Evolutionary conservation across 1,140 invertebrate species (phyloP).

Genomic region (Bombus superbus): DNA sequence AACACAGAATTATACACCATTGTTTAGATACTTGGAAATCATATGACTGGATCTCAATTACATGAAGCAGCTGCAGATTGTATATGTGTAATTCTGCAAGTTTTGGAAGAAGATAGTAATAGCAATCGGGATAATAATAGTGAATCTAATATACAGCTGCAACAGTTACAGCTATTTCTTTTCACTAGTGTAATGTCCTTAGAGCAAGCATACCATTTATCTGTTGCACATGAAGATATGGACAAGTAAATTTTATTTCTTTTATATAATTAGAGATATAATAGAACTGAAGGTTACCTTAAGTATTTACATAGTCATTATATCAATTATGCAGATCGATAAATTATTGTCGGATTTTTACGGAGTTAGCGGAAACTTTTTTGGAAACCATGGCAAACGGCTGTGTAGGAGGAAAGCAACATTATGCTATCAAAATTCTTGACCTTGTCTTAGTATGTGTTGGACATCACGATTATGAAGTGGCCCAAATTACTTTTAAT

Average conservation of each 20-base stretch:
- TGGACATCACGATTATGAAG: slow-evolving; percentile 98
- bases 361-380: slow-evolving; percentile 96
- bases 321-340: slow-evolving; percentile 85
- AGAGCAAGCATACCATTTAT: slow-evolving; percentile 94
- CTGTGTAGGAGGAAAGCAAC: slow-evolving; percentile 81
- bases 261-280: background rate
- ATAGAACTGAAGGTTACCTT: background rate
- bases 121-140: slow-evolving; percentile 76
- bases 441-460: slow-evolving; percentile 96
- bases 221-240: slow-evolving; percentile 96
- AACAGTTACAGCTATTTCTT: slow-evolving; percentile 83
- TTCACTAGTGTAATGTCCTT: slow-evolving; percentile 92
- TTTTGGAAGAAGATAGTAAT: slow-evolving; percentile 89
- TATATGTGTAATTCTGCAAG: slow-evolving; percentile 92
- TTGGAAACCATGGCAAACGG: slow-evolving; percentile 90
- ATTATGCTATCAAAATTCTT: slow-evolving; percentile 93
- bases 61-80: slow-evolving; percentile 97
- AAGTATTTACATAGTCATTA: slow-evolving; percentile 29
- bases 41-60: slow-evolving; percentile 86
- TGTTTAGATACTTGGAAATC: slow-evolving; percentile 84
- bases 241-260: slow-evolving; percentile 84
- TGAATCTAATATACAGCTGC: slow-evolving; percentile 87
- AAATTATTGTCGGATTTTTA: slow-evolving; percentile 97
- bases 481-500: slow-evolving; percentile 98
- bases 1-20: background rate